Evolutionary conservation across 1,140 invertebrate genomes (phyloP), one percentile per base, ranked within the genome.

Genomic region (Dolichoris vasculosae): DNA sequence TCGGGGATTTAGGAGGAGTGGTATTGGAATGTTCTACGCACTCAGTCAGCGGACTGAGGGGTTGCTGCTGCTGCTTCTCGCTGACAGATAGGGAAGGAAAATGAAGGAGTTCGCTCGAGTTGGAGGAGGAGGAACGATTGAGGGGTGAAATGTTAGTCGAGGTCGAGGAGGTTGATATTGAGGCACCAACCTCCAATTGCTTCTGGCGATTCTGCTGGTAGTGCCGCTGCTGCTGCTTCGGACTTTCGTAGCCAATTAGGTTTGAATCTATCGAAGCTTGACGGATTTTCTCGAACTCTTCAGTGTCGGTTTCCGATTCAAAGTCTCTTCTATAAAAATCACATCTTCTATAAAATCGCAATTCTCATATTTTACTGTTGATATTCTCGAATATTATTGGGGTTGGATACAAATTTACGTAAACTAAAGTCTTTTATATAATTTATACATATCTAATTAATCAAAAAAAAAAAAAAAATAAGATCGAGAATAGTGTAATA

Each of bases 281-380:
- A 30, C 94, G 94, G 32, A 97, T 95, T 90, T 96, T 97, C 90
- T 97, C 97, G 92, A 97, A 97, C 87, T 97, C 97, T 90, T 97
- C 96, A 0, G 96, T 96, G 88, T 97, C 96, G 0, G 96, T 96
- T 93, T 97, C 96, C 9, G 96, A 97, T 89, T 97, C 96, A 88
- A 95, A 96, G 75, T 95, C 95, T 89, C 95, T 96, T 90, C 88
- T 94, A 89, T 48, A 85, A 92, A 86, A 79, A 84, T 1, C 13
- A n/a, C 8, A 38, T 8, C 2, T 13, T 8, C 2, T 30, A 8
- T 30, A 20, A 64, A 64, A 30, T 30, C 8, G 30, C n/a, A n/a
- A n/a, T n/a, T n/a, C n/a, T n/a, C n/a, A n/a, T n/a, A n/a, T n/a
- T n/a, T n/a, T n/a, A n/a, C n/a, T n/a, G n/a, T n/a, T n/a, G n/a